These are phyloP conservation scores for Pedicia rivosa DNA, from an alignment of 2,888 invertebrate species.

Conservation along the genomic window DNA sequence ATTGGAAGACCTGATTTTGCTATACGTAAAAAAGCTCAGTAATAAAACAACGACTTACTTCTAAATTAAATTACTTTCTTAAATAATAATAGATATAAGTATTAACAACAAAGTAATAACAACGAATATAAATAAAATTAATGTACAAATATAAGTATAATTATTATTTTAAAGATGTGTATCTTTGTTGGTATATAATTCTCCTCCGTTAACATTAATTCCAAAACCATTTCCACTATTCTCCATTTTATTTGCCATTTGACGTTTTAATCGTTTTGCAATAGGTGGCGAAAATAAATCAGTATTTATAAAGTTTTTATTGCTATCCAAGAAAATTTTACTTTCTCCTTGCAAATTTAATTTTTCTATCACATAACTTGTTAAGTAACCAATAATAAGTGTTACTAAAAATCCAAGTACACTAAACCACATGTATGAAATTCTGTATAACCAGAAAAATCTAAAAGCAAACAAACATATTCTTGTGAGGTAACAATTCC, in stretches of 20 bases:
- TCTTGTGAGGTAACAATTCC: no score
- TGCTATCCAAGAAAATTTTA: slow-evolving; percentile 20
- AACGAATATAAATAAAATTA: no score
- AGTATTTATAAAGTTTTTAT: slow-evolving; percentile 32
- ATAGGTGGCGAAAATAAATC: slow-evolving; percentile 41
- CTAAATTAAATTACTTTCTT: no score
- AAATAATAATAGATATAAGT: no score
- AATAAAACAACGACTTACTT: no score
- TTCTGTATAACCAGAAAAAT: slow-evolving; percentile 49
- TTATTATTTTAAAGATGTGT: no score
- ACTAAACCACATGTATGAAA: slow-evolving; percentile 61
- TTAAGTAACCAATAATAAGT: slow-evolving; percentile 34
- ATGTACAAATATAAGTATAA: no score
- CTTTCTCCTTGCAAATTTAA: slow-evolving; percentile 23
- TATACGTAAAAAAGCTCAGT: no score
- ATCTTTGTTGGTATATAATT: no score
- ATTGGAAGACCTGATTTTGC: no score
- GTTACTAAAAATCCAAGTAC: slow-evolving; percentile 35
- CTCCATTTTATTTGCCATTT: slow-evolving; percentile 9
- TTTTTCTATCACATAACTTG: slow-evolving; percentile 31
- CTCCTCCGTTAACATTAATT: no score
- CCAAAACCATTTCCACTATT: slow-evolving; percentile 2
- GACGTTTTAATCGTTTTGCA: slow-evolving; percentile 30
- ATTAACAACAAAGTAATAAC: no score
- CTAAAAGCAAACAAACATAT: background rate